phyloP scores from a whole-genome alignment of 2,888 invertebrate species.

The Escarpia spicata region DNA sequence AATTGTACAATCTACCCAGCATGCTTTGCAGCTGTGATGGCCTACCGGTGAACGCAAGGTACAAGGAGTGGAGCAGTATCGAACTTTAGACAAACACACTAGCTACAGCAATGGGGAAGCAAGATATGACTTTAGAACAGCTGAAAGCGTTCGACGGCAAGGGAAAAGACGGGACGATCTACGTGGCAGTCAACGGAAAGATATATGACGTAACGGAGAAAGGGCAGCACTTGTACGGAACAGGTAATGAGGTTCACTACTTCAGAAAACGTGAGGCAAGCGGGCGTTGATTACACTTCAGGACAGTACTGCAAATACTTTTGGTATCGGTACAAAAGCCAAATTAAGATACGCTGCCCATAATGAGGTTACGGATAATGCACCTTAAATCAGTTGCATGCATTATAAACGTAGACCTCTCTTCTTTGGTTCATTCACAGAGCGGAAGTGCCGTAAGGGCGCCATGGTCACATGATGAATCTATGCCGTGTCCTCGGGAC shows the following conservation, averaged over 20 bases:
- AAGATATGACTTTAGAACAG: conserved; percentile 21
- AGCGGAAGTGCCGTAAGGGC: too few species aligned
- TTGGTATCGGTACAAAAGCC: too few species aligned
- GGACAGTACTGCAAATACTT: too few species aligned
- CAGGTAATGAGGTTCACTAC: conserved; percentile 24
- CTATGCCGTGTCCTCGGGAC: too few species aligned
- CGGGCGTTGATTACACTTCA: neutral
- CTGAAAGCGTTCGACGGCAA: conserved; percentile 32
- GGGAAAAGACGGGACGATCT: conserved; percentile 27
- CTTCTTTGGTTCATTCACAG: too few species aligned
- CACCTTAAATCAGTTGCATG: too few species aligned
- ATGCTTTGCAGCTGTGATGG: neutral
- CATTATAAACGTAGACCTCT: too few species aligned
- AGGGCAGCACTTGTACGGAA: conserved; percentile 36
- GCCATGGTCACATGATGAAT: too few species aligned
- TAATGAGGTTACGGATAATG: too few species aligned
- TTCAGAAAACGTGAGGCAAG: neutral
- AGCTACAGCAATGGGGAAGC: neutral
- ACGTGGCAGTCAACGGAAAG: conserved; percentile 36
- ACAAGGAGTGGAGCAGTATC: neutral
- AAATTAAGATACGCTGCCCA: too few species aligned
- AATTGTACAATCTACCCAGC: neutral
- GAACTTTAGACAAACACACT: neutral
- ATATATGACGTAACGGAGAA: conserved; percentile 38
- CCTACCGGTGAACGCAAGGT: neutral